phyloP scores from a whole-genome alignment of 2,888 invertebrate genomes.

The Tenthredo scrophulariae region DNA sequence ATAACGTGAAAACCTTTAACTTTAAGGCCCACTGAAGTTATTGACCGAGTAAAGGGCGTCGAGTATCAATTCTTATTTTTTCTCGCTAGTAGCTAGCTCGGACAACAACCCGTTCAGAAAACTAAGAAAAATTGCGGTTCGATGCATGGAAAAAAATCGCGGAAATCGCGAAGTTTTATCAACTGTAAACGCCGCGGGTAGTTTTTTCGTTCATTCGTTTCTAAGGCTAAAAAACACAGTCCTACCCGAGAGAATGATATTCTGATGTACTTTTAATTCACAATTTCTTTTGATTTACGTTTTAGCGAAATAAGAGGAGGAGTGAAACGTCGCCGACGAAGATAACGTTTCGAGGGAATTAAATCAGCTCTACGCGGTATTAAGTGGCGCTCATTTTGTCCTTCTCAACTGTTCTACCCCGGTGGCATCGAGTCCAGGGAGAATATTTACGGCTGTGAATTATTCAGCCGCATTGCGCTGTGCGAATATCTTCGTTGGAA shows the following conservation, averaged over 20 bases:
- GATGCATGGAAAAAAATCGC: no score
- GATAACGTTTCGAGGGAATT: background rate
- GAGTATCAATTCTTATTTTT: background rate
- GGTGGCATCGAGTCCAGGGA: background rate
- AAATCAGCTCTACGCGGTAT: constrained; percentile 35
- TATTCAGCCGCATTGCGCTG: constrained; percentile 9
- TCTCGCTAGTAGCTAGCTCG: background rate
- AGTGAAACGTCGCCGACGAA: background rate
- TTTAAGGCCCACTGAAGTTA: background rate
- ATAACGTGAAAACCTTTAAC: constrained; percentile 5
- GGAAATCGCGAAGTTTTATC: no score
- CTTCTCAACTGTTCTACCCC: background rate
- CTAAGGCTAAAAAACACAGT: background rate
- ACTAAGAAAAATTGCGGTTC: no score
- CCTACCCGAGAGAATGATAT: background rate
- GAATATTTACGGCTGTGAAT: constrained; percentile 37
- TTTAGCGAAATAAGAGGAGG: background rate
- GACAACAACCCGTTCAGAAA: background rate
- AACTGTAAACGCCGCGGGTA: background rate
- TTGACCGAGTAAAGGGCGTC: background rate
- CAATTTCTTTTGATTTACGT: background rate
- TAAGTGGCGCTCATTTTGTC: constrained; percentile 32
- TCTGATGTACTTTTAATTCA: background rate
- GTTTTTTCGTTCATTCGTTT: background rate
- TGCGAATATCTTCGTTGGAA: constrained; percentile 5